These are phyloP conservation scores for Indicator maculatus DNA, from an alignment of 2,113 vertebrate species.

Conservation along the genomic window DNA sequence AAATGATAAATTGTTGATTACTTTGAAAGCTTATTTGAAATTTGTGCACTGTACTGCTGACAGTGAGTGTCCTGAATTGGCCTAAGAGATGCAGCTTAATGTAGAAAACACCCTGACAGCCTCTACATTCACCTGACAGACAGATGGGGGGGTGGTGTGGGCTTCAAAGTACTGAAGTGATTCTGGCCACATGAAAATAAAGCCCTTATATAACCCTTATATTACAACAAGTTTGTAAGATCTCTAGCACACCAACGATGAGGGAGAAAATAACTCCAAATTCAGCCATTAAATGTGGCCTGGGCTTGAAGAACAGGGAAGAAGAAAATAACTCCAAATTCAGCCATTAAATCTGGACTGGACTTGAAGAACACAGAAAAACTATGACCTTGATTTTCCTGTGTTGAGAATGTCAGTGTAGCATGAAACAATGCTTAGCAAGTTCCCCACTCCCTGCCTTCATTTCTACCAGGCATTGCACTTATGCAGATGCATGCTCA, in stretches of 20 bases:
- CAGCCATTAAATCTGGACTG: not conserved
- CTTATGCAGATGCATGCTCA: not conserved
- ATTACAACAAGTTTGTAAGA: not conserved
- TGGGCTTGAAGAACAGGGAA: not conserved
- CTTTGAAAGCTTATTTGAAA: slow-evolving; percentile 43
- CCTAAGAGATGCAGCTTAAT: not conserved
- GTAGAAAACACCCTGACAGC: not conserved
- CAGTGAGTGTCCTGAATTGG: slow-evolving; percentile 16
- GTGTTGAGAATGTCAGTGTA: not conserved
- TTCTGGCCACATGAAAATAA: not conserved
- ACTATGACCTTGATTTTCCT: not conserved
- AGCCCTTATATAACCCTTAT: not conserved
- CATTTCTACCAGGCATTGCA: not conserved
- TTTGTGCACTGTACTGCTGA: not conserved
- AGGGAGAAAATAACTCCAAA: not conserved
- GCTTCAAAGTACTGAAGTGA: not conserved
- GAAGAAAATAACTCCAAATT: not conserved
- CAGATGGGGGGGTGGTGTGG: not conserved
- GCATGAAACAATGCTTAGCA: not conserved
- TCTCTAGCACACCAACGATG: not conserved
- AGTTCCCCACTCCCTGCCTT: not conserved
- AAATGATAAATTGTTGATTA: slow-evolving; percentile 54
- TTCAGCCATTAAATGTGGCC: not conserved
- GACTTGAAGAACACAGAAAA: not conserved
- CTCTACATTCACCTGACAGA: not conserved